These are phyloP conservation scores for Phenacoccus solenopsis DNA, from an alignment of 1,140 invertebrate species.

Conservation along the genomic window DNA sequence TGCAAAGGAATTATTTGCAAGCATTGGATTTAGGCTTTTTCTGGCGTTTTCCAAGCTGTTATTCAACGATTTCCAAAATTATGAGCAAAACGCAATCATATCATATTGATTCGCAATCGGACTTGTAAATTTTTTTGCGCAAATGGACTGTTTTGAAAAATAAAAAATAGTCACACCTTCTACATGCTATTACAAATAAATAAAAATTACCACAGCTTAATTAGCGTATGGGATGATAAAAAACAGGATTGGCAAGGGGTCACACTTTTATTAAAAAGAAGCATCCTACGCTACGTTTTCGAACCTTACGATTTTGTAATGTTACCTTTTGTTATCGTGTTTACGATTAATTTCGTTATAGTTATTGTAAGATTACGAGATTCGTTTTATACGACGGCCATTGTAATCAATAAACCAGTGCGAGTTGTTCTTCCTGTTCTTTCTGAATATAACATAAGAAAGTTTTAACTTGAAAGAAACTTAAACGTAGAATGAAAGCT, in stretches of 20 bases:
- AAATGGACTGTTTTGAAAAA: neutral
- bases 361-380: neutral
- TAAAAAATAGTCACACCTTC: neutral
- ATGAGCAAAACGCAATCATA: neutral
- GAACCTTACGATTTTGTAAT: neutral
- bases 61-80: neutral
- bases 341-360: neutral
- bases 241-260: neutral
- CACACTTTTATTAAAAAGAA: neutral
- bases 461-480: neutral
- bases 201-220: neutral
- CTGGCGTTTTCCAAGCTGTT: neutral
- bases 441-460: slow-evolving; percentile 9
- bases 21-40: neutral
- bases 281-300: neutral
- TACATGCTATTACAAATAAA: neutral
- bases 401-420: slow-evolving; percentile 11
- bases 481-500: neutral
- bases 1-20: neutral
- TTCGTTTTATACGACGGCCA: neutral
- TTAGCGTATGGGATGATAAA: neutral
- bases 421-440: slow-evolving; percentile 9
- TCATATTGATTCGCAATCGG: neutral
- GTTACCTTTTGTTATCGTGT: neutral
- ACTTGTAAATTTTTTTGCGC: neutral